Base-by-base conservation (phyloP, 2,888 invertebrate species). In the Cataglyphis albicans region DNA sequence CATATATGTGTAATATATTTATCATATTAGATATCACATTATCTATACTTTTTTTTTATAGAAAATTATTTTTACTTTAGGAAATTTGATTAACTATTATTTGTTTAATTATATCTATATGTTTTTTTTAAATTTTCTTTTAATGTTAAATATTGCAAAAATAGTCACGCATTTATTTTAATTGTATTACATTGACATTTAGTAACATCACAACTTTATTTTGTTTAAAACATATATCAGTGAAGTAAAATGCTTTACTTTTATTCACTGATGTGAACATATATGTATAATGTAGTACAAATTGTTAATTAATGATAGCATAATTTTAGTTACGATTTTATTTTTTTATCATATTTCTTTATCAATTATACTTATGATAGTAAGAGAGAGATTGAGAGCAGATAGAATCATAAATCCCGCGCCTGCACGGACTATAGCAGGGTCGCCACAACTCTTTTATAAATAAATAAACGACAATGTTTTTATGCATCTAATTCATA, bases 71-170 rank as follows among this genome's bases (percentile, higher is more conserved):
- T 72, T 72, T n/a, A 38, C 25, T 72, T 72, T 38, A 57, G 55
- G 55, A 15, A 32, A 32, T 32, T 55, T 35, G 21, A 12, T 25
- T 72, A 57, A 38, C 9, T 10, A 38, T 4, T 41, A 57, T 57
- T 35, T 9, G 18, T 57, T 57, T 72, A 57, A 12, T 72, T 57
- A 57, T 38, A 18, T 32, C 6, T 32, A 6, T 32, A 32, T 32
- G 32, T 32, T 32, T 32, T 32, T 55, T 70, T 70, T 72, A 65
- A 55, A 32, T 32, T 32, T 41, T 78, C 21, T 64, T 57, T 63
- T 67, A 68, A 85, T 83, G 63, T 85, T 83, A 74, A 86, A 84
- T 86, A 78, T 87, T 88, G 89, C 81, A 89, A 89, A 89, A 89
- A 87, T 89, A 87, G 82, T 89, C 75, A 82, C 84, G 89, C 76